A percentile compares a stretch with the other conserved stretches of the same genome.
phyloP scores from a whole-genome alignment of 1,140 invertebrate species.

The Drosophila truncata region DNA sequence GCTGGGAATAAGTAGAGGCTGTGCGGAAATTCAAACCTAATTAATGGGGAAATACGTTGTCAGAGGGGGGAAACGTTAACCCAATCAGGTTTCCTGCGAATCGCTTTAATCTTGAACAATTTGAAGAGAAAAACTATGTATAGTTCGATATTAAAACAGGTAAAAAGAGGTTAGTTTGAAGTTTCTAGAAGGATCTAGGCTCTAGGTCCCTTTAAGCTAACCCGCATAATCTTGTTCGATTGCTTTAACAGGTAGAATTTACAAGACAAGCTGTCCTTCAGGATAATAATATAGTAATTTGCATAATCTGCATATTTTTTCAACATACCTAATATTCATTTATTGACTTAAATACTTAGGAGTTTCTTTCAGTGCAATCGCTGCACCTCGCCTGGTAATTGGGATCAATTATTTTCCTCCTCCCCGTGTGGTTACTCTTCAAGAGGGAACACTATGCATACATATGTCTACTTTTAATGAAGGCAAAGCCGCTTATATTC shows the following conservation, averaged over 20 bases:
- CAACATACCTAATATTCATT: neutral
- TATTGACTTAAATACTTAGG: neutral
- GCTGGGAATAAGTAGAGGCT: constrained; percentile 10
- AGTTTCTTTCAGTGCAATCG: neutral
- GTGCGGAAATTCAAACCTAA: constrained; percentile 6
- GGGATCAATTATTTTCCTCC: constrained; percentile 1
- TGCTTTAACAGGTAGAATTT: neutral
- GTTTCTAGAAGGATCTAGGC: neutral
- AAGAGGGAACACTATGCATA: neutral
- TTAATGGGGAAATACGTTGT: constrained; percentile 11
- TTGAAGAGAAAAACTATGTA: neutral
- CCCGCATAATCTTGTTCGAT: neutral
- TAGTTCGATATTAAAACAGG: neutral
- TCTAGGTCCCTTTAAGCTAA: neutral
- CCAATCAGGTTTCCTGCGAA: too few relatives aligned
- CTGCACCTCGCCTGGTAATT: constrained; percentile 8
- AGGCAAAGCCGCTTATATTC: constrained; percentile 39
- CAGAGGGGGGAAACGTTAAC: neutral
- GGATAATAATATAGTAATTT: neutral
- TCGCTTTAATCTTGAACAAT: neutral
- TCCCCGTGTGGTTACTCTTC: neutral
- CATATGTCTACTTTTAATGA: constrained; percentile 28
- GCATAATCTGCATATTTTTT: neutral
- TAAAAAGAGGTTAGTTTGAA: neutral
- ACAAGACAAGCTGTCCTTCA: rapidly evolving